Evolutionary conservation across 2,113 vertebrate species (phyloP).

Genomic region (Corythornis madagascariensis): DNA sequence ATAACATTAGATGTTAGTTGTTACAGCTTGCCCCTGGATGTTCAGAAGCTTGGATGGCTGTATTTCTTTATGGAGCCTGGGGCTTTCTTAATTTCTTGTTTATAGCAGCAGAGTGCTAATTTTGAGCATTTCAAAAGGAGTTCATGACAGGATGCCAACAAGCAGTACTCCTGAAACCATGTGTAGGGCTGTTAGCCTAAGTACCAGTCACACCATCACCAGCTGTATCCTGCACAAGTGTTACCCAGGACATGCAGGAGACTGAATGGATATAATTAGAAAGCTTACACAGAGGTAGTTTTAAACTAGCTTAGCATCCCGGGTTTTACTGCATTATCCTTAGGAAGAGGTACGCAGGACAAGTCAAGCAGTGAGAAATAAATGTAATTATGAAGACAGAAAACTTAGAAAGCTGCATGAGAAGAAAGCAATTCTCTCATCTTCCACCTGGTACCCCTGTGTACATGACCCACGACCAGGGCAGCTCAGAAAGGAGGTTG

Average conservation of each 20-base stretch:
- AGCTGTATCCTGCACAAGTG: not conserved
- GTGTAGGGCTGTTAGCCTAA: not conserved
- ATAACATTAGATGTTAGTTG: not conserved
- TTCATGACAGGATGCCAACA: fast-evolving
- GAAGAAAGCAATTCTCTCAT: not conserved
- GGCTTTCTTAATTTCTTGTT: not conserved
- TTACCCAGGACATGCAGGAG: not conserved
- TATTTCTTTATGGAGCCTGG: not conserved
- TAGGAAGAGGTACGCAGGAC: not conserved
- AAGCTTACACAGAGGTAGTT: not conserved
- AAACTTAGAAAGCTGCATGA: not conserved
- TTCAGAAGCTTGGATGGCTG: not conserved
- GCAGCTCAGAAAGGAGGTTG: not conserved
- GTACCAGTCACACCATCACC: not conserved
- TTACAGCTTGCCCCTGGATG: not conserved
- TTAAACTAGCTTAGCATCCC: not conserved
- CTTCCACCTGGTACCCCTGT: not conserved
- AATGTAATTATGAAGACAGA: not conserved
- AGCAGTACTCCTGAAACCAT: not conserved
- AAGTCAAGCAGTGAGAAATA: not conserved
- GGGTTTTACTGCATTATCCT: not conserved
- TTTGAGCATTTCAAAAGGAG: not conserved
- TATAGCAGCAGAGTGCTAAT: not conserved
- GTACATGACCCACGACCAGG: not conserved
- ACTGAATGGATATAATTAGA: not conserved